Percentiles rank a stretch among this genome's conserved stretches.
Conservation (phyloP, 2,888 invertebrate genomes). For the Hyalella azteca region DNA sequence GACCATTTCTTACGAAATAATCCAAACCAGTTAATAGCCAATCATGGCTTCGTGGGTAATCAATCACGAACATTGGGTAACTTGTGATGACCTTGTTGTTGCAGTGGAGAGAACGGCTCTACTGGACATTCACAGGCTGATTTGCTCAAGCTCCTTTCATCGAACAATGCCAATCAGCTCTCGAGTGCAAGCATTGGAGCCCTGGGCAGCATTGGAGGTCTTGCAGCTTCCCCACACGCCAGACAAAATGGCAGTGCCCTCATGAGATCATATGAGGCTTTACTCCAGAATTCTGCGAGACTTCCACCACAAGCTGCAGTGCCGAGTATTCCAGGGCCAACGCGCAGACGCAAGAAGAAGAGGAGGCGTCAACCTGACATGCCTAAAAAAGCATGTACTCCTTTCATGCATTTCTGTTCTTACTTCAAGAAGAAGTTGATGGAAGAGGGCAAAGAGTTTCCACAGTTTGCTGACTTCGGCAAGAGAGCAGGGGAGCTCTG, state of each 20-base stretch:
- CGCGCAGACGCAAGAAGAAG: conserved; percentile 58
- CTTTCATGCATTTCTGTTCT: conserved; percentile 58
- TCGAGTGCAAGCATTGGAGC: conserved; percentile 52
- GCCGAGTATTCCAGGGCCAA: conserved; percentile 55
- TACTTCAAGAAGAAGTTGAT: conserved; percentile 58
- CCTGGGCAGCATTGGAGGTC: conserved; percentile 51
- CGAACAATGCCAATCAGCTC: conserved; percentile 49
- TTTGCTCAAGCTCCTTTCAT: conserved; percentile 57
- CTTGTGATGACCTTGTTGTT: conserved; percentile 53
- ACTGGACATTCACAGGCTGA: conserved; percentile 58
- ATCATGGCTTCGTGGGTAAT: too few relatives aligned
- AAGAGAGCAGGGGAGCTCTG: conserved; percentile 57
- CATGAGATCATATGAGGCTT: conserved; percentile 56
- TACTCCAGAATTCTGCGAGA: conserved; percentile 48
- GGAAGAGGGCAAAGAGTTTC: conserved; percentile 58
- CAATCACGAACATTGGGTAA: neutral
- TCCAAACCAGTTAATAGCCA: too few relatives aligned
- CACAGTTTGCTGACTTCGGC: conserved; percentile 58
- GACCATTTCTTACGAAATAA: too few relatives aligned
- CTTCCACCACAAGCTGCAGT: conserved; percentile 52
- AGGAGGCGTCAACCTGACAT: conserved; percentile 59
- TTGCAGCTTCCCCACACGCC: conserved; percentile 55
- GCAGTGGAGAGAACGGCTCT: conserved; percentile 58
- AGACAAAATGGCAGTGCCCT: conserved; percentile 55
- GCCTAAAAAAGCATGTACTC: conserved; percentile 58